Evolutionary conservation across 1,140 invertebrate species (phyloP), one percentile per base, ranked within the genome.

Genomic region (Euwallacea fornicatus): DNA sequence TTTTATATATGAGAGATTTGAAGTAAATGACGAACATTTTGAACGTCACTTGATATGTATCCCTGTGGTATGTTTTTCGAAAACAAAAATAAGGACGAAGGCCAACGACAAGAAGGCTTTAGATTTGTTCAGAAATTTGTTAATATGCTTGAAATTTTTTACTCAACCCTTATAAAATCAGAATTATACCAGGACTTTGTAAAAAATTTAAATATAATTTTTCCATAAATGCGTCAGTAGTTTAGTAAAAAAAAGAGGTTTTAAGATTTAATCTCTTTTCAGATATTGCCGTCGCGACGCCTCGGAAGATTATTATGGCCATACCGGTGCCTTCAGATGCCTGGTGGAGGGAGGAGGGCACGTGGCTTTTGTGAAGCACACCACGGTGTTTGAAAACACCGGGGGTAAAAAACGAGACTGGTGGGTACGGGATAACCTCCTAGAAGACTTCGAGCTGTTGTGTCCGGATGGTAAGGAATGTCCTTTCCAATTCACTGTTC

Each of bases 281-380:
- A 82, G 89, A 63, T 93, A 93, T 81, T 97, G 95, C 79, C 84
- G 89, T 62, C 83, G 95, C 60, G 93, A 95, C 80, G 91, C 92
- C 50, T 89, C 89, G 0, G 95, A 98, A 82, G 91, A 93, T 76
- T 97, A 94, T 78, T 97, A 89, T 79, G 94, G 95, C 0, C 87
- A 93, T 75, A 94, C 90, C 15, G 96, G 96, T 61, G 95, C 96
- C 0, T 91, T 98, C 71, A 85, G 95, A 58, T 98, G 96, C 81
- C 85, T 99, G 44, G 93, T 97, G 0, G 97, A 98, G 83, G 95
- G 94, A 10, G 94, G 94, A 11, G 97, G 95, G 3, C 89, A 98
- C 81, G 94, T 98, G 11, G 96, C 97, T 0, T 98, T 98, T 82
- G 92, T 97, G 0, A 93, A 96, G 73, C 93, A 95, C 81, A 94